Percentiles rank a stretch among this genome's conserved stretches.
Evolutionary conservation across 2,797 vertebrate species (phyloP).

Genomic region (Eptatretus atami): DNA sequence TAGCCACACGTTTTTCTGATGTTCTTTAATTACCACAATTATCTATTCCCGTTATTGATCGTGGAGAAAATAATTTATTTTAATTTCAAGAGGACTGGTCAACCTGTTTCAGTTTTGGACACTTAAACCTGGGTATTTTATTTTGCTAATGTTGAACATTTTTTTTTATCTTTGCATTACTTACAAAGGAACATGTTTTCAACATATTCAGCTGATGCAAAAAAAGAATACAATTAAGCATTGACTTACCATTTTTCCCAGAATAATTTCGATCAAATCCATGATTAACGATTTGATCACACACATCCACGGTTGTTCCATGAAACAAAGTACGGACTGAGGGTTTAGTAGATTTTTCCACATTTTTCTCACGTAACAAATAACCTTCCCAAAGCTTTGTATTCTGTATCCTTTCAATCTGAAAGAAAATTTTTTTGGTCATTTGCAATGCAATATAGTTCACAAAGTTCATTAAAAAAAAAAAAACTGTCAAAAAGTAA

Average conservation of each 20-base stretch:
- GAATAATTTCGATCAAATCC: conserved; percentile 1
- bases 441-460: not conserved
- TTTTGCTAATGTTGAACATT: no score
- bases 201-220: no score
- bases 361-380: conserved; percentile 12
- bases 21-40: no score
- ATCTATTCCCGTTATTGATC: no score
- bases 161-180: no score
- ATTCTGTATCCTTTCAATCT: conserved; percentile 16
- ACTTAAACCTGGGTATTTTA: no score
- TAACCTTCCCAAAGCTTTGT: conserved; percentile 14
- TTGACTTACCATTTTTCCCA: conserved; percentile 2
- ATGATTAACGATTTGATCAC: not conserved
- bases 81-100: no score
- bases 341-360: conserved; percentile 10
- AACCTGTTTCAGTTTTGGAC: no score
- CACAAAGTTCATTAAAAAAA: not conserved
- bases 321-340: not conserved
- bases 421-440: not conserved
- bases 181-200: no score
- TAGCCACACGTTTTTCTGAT: no score
- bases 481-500: not conserved
- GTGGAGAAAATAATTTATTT: no score
- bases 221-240: no score
- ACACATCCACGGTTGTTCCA: conserved; percentile 4